phyloP scores from a whole-genome alignment of 2,888 invertebrate species.

The Muschampia staudingeri region DNA sequence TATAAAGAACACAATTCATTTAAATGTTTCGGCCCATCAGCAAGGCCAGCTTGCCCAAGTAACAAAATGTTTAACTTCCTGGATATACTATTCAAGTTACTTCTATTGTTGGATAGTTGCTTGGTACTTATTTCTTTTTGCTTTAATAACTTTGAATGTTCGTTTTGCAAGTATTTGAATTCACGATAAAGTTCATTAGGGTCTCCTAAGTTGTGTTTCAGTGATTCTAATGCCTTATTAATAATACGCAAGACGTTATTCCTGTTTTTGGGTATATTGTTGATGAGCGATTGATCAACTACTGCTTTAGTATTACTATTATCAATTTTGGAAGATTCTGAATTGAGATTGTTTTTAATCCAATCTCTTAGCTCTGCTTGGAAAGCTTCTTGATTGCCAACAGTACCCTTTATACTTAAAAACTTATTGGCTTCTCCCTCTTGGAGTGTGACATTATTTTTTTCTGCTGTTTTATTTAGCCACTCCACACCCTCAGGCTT shows the following conservation, averaged over 20 bases:
- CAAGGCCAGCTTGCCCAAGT: conserved; percentile 91
- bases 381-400: conserved; percentile 88
- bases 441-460: conserved; percentile 81
- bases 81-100: conserved; percentile 84
- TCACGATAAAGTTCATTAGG: conserved; percentile 85
- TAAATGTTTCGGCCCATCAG: conserved; percentile 87
- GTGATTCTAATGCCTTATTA: conserved; percentile 78
- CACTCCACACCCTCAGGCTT: conserved; percentile 87
- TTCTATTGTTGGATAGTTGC: conserved; percentile 77
- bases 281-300: conserved; percentile 50
- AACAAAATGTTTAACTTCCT: conserved; percentile 91
- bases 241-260: conserved; percentile 78
- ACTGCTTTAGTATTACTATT: no score
- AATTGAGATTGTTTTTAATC: conserved; percentile 66
- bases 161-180: conserved; percentile 83
- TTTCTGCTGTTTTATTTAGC: conserved; percentile 78
- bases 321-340: no score
- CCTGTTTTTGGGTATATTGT: conserved; percentile 82
- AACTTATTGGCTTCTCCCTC: conserved; percentile 80
- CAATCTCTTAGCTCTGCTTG: conserved; percentile 87
- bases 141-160: conserved; percentile 82
- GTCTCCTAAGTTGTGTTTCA: conserved; percentile 88
- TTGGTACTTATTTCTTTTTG: conserved; percentile 80
- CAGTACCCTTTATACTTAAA: conserved; percentile 87
- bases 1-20: conserved; percentile 82